A percentile compares a stretch with the other conserved stretches of the same genome.
phyloP scores from a whole-genome alignment of 2,888 invertebrate genomes.

The Cetonia aurata region DNA sequence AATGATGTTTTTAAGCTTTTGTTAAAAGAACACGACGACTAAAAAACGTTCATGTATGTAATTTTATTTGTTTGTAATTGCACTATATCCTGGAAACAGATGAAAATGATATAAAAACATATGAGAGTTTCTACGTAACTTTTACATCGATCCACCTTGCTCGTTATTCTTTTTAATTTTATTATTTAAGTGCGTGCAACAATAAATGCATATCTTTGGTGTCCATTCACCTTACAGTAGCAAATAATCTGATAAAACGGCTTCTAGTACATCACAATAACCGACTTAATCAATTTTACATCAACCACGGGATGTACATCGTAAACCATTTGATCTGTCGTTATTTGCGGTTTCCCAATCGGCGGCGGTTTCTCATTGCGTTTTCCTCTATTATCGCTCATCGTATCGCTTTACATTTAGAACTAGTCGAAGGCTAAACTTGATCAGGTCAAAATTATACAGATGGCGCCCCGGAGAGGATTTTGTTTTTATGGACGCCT shows the following conservation, averaged over 20 bases:
- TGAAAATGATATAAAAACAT: too few species aligned
- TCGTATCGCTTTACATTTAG: slow-evolving; percentile 33
- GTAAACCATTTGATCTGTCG: slow-evolving; percentile 13
- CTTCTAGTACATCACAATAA: background rate
- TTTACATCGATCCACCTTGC: too few species aligned
- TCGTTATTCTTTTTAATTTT: too few species aligned
- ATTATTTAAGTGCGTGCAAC: background rate
- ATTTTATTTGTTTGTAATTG: too few species aligned
- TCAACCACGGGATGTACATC: background rate
- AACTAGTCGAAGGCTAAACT: slow-evolving; percentile 14
- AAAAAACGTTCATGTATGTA: too few species aligned
- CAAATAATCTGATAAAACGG: background rate
- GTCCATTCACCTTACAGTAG: background rate
- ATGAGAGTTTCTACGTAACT: too few species aligned
- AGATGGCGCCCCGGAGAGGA: slow-evolving; percentile 5
- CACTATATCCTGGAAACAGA: too few species aligned
- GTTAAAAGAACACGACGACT: too few species aligned
- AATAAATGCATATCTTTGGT: background rate
- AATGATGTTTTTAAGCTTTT: too few species aligned
- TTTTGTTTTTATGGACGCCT: background rate
- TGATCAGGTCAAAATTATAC: slow-evolving; percentile 32
- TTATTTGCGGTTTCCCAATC: slow-evolving; percentile 18
- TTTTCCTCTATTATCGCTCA: background rate
- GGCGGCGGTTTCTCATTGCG: background rate
- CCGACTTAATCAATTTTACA: slow-evolving; percentile 19